phyloP scores from a whole-genome alignment of 2,797 vertebrate genomes.

The Lepidocolaptes lacrymiger region DNA sequence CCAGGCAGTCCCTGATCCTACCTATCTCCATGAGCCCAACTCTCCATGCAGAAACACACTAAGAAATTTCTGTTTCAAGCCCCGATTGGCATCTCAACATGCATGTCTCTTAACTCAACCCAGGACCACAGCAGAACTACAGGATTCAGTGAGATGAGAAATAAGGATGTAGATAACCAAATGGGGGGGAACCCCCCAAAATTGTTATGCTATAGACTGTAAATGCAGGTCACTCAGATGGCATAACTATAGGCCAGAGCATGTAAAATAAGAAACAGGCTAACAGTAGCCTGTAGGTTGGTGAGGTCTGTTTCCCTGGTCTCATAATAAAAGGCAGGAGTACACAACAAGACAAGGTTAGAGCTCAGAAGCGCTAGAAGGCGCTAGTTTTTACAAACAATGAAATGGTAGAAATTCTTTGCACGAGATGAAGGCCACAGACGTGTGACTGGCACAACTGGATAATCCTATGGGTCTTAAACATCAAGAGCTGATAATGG shows the following conservation, averaged over 20 bases:
- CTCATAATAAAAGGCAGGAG: background rate
- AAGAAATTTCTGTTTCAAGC: background rate
- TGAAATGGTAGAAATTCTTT: background rate
- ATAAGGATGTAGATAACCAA: background rate
- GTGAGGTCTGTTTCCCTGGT: background rate
- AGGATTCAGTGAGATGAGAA: background rate
- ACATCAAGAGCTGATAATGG: background rate
- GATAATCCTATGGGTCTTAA: background rate
- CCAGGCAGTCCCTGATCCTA: background rate
- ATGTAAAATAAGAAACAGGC: background rate
- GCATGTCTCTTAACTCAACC: background rate
- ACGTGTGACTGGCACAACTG: background rate
- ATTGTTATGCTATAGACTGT: background rate
- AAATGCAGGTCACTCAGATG: background rate
- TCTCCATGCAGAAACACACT: background rate
- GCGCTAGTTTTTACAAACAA: background rate
- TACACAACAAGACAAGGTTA: background rate
- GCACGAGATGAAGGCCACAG: background rate
- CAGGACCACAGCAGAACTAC: background rate
- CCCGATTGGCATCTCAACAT: background rate
- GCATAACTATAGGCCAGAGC: background rate
- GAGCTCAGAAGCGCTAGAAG: background rate
- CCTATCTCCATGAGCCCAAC: background rate
- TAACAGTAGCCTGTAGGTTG: background rate
- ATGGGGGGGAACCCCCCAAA: accelerated